A percentile compares a stretch with the other conserved stretches of the same genome.
phyloP scores from a whole-genome alignment of 1,140 invertebrate genomes.

The Hycleus phaleratus region DNA sequence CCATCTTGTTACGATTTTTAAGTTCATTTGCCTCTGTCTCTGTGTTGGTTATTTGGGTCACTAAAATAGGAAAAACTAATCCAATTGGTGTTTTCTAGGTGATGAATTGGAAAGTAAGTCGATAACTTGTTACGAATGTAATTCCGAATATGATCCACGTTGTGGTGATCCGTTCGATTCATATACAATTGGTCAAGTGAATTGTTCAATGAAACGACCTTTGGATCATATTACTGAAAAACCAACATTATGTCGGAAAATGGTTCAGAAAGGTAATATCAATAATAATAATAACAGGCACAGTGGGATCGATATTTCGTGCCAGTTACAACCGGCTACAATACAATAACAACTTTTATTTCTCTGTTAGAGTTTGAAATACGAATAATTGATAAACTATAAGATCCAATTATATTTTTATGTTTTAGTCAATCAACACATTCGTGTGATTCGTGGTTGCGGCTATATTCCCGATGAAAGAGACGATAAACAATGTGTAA shows the following conservation, averaged over 20 bases:
- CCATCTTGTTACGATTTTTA: no score
- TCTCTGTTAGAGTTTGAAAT: no score
- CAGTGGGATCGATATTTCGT: no score
- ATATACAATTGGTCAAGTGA: constrained; percentile 70
- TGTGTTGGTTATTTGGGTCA: no score
- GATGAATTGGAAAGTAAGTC: constrained; percentile 5
- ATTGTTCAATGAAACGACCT: constrained; percentile 67
- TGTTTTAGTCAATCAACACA: constrained; percentile 63
- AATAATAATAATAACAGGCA: no score
- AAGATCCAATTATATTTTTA: background rate
- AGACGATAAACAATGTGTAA: constrained; percentile 53
- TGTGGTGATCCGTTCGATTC: constrained; percentile 79
- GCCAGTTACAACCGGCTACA: background rate
- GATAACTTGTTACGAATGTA: constrained; percentile 69
- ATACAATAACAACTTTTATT: background rate
- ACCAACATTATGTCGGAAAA: constrained; percentile 71
- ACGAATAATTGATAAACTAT: no score
- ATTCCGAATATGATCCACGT: constrained; percentile 74
- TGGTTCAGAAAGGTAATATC: constrained; percentile 58
- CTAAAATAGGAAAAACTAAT: no score
- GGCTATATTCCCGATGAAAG: constrained; percentile 60
- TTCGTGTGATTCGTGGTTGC: constrained; percentile 63
- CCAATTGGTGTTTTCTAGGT: constrained; percentile 1
- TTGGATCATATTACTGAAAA: constrained; percentile 47
- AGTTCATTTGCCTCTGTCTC: no score